Base-by-base conservation (phyloP, 2,888 invertebrate species). In the Xanthorhoe spadicearia region DNA sequence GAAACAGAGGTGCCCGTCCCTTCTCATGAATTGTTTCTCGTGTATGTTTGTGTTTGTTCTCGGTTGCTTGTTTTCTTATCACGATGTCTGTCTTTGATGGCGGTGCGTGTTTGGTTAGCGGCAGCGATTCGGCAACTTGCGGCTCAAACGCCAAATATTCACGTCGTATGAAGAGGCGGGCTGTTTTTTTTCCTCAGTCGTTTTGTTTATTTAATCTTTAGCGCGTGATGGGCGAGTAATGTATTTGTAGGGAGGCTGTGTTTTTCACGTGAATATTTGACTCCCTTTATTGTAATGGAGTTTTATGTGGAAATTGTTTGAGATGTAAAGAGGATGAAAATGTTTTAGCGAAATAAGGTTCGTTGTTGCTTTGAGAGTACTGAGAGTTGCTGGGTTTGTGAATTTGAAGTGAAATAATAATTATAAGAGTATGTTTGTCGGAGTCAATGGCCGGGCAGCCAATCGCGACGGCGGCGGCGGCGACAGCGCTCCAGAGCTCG, bases 51-150 rank as follows among this genome's bases (percentile, higher is more conserved):
- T 89, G 88, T 91, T 90, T 91, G 87, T 86, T 89, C 85, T 83
- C 80, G 83, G 87, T 80, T 87, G 88, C 86, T 89, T 92, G 92
- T 92, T 92, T 91, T 92, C 90, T 90, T 92, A 92, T 90, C 90
- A 90, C 80, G 83, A 80, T 86, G 89, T 87, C 87, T 89, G 90
- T 89, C 88, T 92, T 90, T 90, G 91, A 90, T 87, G 88, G 86
- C 80, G 79, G 75, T 79, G 83, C 83, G 77, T 88, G 87, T 91
- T 89, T 89, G 85, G 79, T 73, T 78, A 83, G 86, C 85, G 88
- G 87, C 83, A 80, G 85, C 60, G 83, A 85, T 85, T 76, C 79
- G 76, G 77, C 81, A 84, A 83, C 81, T 82, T 78, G 73, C 70
- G 69, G 73, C 78, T 73, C 76, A 78, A 79, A 82, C 71, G 77